Evolutionary conservation across 1,140 invertebrate species (phyloP).

Genomic region (Dryas iulia): DNA sequence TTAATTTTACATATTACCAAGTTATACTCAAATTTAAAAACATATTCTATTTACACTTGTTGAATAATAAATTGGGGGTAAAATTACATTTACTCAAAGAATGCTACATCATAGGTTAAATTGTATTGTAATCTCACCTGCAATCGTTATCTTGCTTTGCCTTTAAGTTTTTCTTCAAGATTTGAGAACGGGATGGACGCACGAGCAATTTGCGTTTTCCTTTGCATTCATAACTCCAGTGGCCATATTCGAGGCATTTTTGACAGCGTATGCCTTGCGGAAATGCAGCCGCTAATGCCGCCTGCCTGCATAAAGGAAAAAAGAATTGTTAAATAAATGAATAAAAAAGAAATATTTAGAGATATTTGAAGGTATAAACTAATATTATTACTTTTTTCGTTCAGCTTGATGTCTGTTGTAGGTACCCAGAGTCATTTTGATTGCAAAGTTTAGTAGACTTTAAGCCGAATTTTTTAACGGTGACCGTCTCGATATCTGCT

Average conservation of each 20-base stretch:
- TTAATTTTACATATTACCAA: background rate
- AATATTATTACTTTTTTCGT: conserved; percentile 61
- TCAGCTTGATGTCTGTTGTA: conserved; percentile 71
- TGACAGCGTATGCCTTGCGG: conserved; percentile 90
- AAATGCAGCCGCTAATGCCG: conserved; percentile 81
- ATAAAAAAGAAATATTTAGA: background rate
- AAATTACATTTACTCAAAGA: background rate
- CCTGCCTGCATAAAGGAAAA: conserved; percentile 62
- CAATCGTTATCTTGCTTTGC: conserved; percentile 74
- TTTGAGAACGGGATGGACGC: conserved; percentile 88
- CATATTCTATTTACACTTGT: background rate
- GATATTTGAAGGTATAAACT: conserved; percentile 18
- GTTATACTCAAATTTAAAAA: too few relatives aligned
- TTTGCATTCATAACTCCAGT: conserved; percentile 96
- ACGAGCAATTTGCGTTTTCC: conserved; percentile 94
- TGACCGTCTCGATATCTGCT: background rate
- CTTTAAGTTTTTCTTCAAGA: conserved; percentile 88
- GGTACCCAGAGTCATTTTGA: conserved; percentile 67
- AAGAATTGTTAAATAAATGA: conserved; percentile 16
- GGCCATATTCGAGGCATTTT: conserved; percentile 94
- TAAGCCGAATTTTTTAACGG: conserved; percentile 3
- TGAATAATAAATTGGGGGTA: conserved; percentile 5
- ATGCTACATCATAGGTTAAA: background rate
- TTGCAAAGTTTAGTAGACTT: conserved; percentile 11
- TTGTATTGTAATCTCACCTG: conserved; percentile 51